These are phyloP conservation scores for Marmota flaviventris DNA, from an alignment of 2,113 vertebrate species.

Conservation along the genomic window DNA sequence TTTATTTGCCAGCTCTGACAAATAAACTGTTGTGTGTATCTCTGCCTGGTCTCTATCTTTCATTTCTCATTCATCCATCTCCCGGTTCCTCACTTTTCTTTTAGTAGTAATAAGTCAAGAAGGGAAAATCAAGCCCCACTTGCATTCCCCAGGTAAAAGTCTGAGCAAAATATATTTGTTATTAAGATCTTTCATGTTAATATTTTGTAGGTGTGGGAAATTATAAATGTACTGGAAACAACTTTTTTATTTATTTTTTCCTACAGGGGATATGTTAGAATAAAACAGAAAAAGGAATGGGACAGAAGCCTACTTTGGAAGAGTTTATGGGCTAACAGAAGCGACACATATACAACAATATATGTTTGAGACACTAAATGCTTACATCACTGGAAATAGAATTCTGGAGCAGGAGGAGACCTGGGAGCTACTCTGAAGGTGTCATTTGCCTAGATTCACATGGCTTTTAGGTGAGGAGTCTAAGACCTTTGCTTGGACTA, in stretches of 20 bases:
- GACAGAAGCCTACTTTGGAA: conserved; percentile 11
- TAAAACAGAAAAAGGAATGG: conserved; percentile 21
- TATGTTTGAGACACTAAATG: not conserved
- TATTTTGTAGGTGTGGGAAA: conserved; percentile 36
- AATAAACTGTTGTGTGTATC: too few relatives aligned
- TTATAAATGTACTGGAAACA: conserved; percentile 61
- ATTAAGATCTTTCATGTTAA: conserved; percentile 60
- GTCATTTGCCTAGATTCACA: not conserved
- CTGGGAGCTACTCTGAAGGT: not conserved
- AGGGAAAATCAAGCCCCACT: not conserved
- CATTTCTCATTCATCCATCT: too few relatives aligned
- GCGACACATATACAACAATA: not conserved
- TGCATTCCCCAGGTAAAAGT: conserved; percentile 41
- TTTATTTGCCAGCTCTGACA: too few relatives aligned
- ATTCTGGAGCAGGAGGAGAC: not conserved
- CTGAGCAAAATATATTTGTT: conserved; percentile 59
- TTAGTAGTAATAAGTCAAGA: conserved; percentile 31
- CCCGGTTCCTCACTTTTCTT: too few relatives aligned
- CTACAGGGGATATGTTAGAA: not conserved
- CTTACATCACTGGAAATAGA: not conserved
- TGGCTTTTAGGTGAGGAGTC: not conserved
- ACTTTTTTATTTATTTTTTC: not conserved
- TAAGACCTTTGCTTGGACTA: not conserved
- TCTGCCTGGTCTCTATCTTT: too few relatives aligned
- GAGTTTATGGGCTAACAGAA: conserved; percentile 13